These are phyloP conservation scores for Buphagus erythrorhynchus DNA, from an alignment of 2,797 vertebrate genomes.

Conservation along the genomic window DNA sequence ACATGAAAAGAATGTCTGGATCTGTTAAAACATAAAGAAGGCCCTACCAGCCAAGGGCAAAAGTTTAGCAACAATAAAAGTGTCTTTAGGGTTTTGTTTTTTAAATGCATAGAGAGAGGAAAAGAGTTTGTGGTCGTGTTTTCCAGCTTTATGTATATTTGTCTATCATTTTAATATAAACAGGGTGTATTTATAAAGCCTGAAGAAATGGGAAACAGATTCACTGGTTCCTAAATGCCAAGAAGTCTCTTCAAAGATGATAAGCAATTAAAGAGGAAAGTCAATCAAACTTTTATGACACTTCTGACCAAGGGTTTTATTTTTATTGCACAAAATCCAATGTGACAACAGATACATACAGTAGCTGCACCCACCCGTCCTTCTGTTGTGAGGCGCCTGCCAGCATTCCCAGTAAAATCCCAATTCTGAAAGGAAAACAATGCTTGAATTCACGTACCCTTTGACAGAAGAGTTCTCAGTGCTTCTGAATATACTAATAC, in stretches of 20 bases:
- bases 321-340: slow-evolving; percentile 76
- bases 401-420: slow-evolving; percentile 67
- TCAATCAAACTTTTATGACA: slow-evolving; percentile 77
- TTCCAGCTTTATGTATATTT: slow-evolving; percentile 79
- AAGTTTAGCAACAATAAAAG: slow-evolving; percentile 74
- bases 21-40: slow-evolving; percentile 57
- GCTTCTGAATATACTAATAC: not conserved
- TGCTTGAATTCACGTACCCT: slow-evolving; percentile 54
- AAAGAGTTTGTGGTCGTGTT: slow-evolving; percentile 77
- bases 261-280: slow-evolving; percentile 77
- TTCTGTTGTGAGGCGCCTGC: slow-evolving; percentile 61
- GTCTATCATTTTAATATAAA: slow-evolving; percentile 81
- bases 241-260: slow-evolving; percentile 75
- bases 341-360: slow-evolving; percentile 69
- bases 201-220: slow-evolving; percentile 79
- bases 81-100: slow-evolving; percentile 44
- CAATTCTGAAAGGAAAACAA: slow-evolving; percentile 62
- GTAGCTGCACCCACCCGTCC: slow-evolving; percentile 70
- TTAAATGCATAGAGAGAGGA: slow-evolving; percentile 36
- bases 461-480: slow-evolving; percentile 41
- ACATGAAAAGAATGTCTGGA: slow-evolving; percentile 65
- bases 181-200: slow-evolving; percentile 78
- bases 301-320: slow-evolving; percentile 78
- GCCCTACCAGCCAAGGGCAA: slow-evolving; percentile 62
- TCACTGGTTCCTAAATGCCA: slow-evolving; percentile 76